Base-by-base conservation (phyloP, 2,113 vertebrate genomes). In the Neotragus moschatus region DNA sequence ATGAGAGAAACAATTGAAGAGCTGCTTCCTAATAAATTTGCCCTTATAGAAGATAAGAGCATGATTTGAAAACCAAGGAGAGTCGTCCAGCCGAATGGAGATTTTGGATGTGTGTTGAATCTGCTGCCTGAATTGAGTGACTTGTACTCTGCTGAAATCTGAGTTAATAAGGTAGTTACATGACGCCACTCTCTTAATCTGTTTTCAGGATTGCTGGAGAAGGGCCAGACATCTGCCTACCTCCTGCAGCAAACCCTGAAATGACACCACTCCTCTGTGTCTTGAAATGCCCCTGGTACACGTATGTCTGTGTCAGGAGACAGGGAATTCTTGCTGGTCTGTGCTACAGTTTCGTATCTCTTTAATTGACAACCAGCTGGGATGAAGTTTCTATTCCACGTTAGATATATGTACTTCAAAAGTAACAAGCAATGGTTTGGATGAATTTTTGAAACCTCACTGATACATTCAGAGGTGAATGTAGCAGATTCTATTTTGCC, bases 291-390 rank as follows among this genome's bases (percentile, higher is more conserved):
- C 16, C 21, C 36, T 8, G 5, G 19, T 45, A 9, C 28, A 13
- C 28, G 1, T 43, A 12, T 12, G 47, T 82, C 15, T 5, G 0
- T 28, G 17, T 6, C 21, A 9, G 19, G 11, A 55, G 3, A 36
- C 36, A 45, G n/a, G n/a, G 10, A 16, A n/a, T 53, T n/a, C 36
- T 61, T 51, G 2, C 17, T 30, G 28, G 9, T 47, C 45, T 30
- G 13, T 90, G 19, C 25, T 61, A 51, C 2, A 77, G 2, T 43
- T n/a, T 39, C 28, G 47, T 51, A 25, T 2, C 45, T 36, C 3
- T 88, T 79, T 91, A 60, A 77, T 10, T 55, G 89, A 70, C 25
- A 43, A 4, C 55, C 36, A 84, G 10, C 15, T 60, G 10, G 73
- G 8, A 85, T 43, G 45, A 82, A 36, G 2, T 90, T 81, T 1